Evolutionary conservation across 2,888 invertebrate species (phyloP).

Genomic region (Galerucella pusilla): DNA sequence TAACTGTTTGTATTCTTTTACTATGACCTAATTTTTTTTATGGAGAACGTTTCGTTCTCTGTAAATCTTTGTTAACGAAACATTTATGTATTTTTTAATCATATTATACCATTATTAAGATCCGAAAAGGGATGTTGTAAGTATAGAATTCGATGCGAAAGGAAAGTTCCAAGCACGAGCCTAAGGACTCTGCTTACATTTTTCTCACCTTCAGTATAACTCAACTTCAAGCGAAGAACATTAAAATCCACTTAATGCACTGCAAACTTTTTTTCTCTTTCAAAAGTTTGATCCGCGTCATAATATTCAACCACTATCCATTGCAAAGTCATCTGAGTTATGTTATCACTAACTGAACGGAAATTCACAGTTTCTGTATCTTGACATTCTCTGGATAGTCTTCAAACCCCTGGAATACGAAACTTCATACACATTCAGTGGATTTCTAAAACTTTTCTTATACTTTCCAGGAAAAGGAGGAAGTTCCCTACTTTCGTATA

Average conservation of each 20-base stretch:
- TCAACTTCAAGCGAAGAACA: background rate
- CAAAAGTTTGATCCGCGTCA: background rate
- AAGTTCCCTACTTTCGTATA: background rate
- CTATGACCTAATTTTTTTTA: too few species aligned
- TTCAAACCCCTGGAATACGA: background rate
- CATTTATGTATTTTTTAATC: too few species aligned
- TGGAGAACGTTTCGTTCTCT: too few species aligned
- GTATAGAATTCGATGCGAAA: too few species aligned
- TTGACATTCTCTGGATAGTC: background rate
- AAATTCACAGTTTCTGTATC: constrained; percentile 1
- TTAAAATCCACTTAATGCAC: background rate
- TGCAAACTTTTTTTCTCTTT: background rate
- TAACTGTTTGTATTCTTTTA: background rate
- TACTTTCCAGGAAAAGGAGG: background rate
- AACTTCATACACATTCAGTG: background rate
- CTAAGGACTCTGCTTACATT: too few species aligned
- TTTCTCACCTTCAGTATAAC: too few species aligned
- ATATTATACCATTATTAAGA: too few species aligned
- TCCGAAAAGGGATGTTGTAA: too few species aligned
- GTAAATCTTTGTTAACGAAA: too few species aligned
- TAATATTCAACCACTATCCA: background rate
- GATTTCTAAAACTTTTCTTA: background rate
- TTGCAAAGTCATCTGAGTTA: background rate
- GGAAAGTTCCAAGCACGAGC: too few species aligned
- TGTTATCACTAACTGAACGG: constrained; percentile 1